phyloP scores from a whole-genome alignment of 1,140 invertebrate genomes.

The Hypsibius dujardini region DNA sequence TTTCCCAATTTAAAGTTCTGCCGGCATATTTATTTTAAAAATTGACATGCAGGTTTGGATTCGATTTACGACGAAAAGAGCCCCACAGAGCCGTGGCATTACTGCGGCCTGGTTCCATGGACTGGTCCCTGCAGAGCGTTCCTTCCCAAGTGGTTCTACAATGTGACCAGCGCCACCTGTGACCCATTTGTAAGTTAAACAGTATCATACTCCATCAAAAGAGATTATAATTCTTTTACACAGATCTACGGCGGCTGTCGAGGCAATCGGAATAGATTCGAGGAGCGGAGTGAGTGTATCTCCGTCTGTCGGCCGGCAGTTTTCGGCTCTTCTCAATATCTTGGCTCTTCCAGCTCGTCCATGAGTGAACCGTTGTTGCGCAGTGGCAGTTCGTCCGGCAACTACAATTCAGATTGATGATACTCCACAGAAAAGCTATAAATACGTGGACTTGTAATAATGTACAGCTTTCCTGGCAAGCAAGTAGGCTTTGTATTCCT shows the following conservation, averaged over 20 bases:
- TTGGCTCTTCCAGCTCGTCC: too few relatives aligned
- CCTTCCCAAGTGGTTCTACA: neutral
- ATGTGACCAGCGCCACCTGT: neutral
- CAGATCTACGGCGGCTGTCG: slow-evolving; percentile 5
- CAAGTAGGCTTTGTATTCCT: too few relatives aligned
- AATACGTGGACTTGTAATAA: too few relatives aligned
- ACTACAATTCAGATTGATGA: too few relatives aligned
- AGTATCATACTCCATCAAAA: neutral
- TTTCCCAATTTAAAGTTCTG: neutral
- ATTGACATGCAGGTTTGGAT: neutral
- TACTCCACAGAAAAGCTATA: too few relatives aligned
- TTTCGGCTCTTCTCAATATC: too few relatives aligned
- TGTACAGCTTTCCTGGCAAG: too few relatives aligned
- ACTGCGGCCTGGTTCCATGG: neutral
- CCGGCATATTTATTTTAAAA: neutral
- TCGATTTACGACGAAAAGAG: neutral
- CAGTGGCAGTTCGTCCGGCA: too few relatives aligned
- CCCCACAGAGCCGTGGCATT: neutral
- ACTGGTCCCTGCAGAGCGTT: neutral
- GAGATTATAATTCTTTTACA: neutral
- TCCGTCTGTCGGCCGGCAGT: too few relatives aligned
- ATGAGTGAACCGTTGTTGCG: too few relatives aligned
- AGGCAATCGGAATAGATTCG: slow-evolving; percentile 9
- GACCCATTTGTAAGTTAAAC: slow-evolving; percentile 1
- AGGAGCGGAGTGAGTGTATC: neutral